Conservation (phyloP, 2,113 vertebrate species). For the pig (Sus scrofa) region T2T-Sscrofa CM000825.6:160742001-160742500, state of each 20-base stretch:
- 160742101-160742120: neutral
- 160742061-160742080: neutral
- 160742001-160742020: neutral
- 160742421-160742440: neutral
- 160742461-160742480: neutral
- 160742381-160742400: neutral
- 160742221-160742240: neutral
- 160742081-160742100: too few species aligned
- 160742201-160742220: fast-evolving
- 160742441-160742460: neutral
- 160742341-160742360: too few species aligned
- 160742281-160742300: neutral
- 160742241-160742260: neutral
- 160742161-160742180: too few species aligned
- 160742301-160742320: neutral
- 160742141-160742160: neutral
- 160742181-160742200: neutral
- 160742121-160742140: too few species aligned
- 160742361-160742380: fast-evolving
- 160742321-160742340: fast-evolving
- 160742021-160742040: neutral
- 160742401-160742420: neutral
- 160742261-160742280: neutral
- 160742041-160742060: neutral
- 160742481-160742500: neutral